Evolutionary conservation across 2,888 invertebrate genomes (phyloP).

Genomic region (Papilio elwesi): DNA sequence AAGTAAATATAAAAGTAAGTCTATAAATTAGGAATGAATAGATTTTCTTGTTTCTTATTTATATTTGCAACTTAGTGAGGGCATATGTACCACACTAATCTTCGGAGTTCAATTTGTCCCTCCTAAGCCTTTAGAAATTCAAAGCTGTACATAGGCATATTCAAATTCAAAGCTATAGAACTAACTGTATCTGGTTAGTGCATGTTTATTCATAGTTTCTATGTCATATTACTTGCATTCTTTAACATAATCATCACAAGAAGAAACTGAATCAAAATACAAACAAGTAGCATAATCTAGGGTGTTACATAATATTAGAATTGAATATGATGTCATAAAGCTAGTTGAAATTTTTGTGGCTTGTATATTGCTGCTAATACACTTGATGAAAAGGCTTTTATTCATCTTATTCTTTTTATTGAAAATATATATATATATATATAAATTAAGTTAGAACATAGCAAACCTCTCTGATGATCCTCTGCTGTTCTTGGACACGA

Average conservation of each 20-base stretch:
- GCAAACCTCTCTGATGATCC: conserved; percentile 88
- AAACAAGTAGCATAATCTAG: neutral
- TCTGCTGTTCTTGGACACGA: conserved; percentile 93
- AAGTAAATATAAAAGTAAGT: no score
- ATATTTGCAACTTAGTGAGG: no score
- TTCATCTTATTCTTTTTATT: no score
- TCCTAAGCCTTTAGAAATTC: neutral
- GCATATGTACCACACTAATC: neutral
- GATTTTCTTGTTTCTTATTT: no score
- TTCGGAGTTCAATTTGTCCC: neutral
- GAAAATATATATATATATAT: no score
- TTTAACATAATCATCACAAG: neutral
- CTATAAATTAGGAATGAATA: no score
- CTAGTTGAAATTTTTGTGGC: neutral
- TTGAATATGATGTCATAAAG: neutral
- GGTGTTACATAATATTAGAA: neutral
- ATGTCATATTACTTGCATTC: neutral
- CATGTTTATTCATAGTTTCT: neutral
- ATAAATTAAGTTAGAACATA: neutral
- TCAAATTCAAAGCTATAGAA: neutral
- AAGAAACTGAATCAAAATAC: neutral
- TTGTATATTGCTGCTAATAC: neutral
- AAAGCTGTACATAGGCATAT: no score
- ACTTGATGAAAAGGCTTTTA: neutral
- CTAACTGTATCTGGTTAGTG: neutral